phyloP scores from a whole-genome alignment of 2,113 vertebrate species.

The Campylomormyrus tamandua region DNA sequence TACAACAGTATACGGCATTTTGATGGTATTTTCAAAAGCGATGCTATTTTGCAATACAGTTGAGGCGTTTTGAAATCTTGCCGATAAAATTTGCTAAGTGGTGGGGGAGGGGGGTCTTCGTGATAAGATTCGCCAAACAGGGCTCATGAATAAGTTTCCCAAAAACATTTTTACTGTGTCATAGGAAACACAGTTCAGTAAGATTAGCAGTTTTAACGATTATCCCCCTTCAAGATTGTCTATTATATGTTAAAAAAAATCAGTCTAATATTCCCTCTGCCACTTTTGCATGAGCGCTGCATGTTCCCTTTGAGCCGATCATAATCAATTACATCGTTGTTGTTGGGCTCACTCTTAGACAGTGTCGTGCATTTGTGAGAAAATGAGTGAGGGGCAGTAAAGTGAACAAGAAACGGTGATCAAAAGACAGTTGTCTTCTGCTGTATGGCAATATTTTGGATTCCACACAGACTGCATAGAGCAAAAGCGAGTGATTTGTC shows the following conservation, averaged over 20 bases:
- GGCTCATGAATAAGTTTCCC: neutral
- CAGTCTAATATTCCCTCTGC: neutral
- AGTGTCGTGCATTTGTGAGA: neutral
- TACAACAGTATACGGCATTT: neutral
- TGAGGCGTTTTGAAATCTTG: neutral
- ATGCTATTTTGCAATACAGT: neutral
- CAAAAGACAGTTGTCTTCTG: neutral
- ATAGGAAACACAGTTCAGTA: neutral
- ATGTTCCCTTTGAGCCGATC: neutral
- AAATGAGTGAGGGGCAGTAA: neutral
- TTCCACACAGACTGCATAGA: neutral
- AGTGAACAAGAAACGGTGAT: neutral
- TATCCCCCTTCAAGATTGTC: neutral
- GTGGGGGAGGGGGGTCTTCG: neutral
- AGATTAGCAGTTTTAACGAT: neutral
- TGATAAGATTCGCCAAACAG: neutral
- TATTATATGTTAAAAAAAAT: neutral
- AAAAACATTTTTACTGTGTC: neutral
- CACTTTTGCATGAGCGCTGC: neutral
- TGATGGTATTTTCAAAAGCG: neutral
- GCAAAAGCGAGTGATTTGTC: neutral
- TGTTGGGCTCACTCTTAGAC: neutral
- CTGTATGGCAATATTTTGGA: neutral
- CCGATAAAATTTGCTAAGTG: neutral
- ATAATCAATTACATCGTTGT: neutral